Evolutionary conservation across 2,113 vertebrate genomes (phyloP).

Genomic region (Rhombomys opimus): DNA sequence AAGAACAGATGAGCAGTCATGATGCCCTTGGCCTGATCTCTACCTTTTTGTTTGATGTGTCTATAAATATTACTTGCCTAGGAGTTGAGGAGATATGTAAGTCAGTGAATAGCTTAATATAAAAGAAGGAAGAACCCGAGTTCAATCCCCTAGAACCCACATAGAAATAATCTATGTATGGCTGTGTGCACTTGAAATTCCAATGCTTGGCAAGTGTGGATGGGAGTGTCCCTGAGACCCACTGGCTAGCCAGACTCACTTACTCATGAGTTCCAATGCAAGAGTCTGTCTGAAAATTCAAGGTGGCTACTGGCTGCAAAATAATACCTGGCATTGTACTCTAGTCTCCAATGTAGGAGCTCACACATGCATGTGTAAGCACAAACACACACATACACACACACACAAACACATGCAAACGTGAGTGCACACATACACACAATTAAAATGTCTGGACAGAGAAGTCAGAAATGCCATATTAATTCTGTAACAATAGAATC

Average conservation of each 20-base stretch:
- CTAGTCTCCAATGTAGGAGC: not conserved
- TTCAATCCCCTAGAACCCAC: not conserved
- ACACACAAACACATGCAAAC: not conserved
- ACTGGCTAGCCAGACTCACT: not conserved
- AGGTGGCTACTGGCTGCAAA: not conserved
- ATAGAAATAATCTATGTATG: not conserved
- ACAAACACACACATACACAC: not conserved
- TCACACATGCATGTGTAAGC: not conserved
- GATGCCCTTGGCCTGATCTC: accelerated
- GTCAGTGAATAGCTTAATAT: not conserved
- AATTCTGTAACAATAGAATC: not conserved
- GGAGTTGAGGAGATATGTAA: not conserved
- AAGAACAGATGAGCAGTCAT: not conserved
- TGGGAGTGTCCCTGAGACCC: too few species aligned
- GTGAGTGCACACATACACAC: not conserved
- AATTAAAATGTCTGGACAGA: not conserved
- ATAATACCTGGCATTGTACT: not conserved
- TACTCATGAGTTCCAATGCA: not conserved
- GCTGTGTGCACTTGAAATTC: not conserved
- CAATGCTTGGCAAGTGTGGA: not conserved
- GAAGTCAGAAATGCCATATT: not conserved
- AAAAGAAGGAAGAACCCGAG: not conserved
- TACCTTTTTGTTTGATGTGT: not conserved
- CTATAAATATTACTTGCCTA: not conserved
- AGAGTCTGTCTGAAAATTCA: not conserved